phyloP scores from a whole-genome alignment of 1,140 invertebrate species.

The Sinella curviseta region DNA sequence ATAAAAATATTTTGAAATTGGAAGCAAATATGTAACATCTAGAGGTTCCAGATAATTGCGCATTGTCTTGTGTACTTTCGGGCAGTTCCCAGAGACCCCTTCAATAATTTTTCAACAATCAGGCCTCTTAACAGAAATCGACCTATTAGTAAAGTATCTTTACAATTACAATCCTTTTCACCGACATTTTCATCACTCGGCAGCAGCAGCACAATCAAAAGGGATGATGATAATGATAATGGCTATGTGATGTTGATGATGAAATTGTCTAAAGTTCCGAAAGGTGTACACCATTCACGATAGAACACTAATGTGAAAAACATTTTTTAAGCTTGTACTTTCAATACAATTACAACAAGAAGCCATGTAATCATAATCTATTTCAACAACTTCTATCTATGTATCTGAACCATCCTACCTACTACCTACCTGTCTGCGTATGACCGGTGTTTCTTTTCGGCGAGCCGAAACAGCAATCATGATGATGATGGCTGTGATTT shows the following conservation, averaged over 20 bases:
- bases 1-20: no score
- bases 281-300: background rate
- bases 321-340: background rate
- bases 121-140: no score
- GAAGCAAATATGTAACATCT: no score
- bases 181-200: slow-evolving; percentile 32
- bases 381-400: background rate
- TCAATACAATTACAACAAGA: background rate
- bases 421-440: background rate
- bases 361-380: background rate
- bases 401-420: background rate
- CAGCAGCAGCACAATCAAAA: slow-evolving; percentile 15
- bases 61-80: no score
- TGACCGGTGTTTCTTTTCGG: no score
- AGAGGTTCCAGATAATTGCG: no score
- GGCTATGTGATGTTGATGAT: background rate
- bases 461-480: no score
- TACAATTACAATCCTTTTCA: slow-evolving; percentile 25
- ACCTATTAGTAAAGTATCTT: slow-evolving; percentile 22
- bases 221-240: background rate
- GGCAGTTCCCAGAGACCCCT: no score
- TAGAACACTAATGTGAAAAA: background rate
- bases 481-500: no score
- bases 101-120: no score
- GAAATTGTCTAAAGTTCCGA: background rate